A percentile compares a stretch with the other conserved stretches of the same genome.
These are phyloP conservation scores for Hydrolagus affinis DNA, from an alignment of 2,113 vertebrate genomes.

Conservation along the genomic window DNA sequence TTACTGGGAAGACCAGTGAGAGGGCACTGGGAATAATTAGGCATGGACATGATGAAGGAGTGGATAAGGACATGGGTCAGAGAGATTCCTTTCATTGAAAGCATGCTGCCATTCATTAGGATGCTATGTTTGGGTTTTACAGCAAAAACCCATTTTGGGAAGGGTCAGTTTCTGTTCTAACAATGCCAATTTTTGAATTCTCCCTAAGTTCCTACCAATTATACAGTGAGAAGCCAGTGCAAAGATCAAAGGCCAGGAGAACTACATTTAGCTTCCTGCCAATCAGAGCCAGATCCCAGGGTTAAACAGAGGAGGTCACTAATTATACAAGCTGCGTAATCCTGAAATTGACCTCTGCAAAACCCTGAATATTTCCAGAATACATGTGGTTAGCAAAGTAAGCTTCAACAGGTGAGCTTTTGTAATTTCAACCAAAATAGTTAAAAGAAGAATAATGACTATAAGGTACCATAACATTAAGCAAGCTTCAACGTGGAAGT, in stretches of 20 bases:
- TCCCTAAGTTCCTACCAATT: slow-evolving; percentile 7
- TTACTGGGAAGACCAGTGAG: too few relatives aligned
- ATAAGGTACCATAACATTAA: neutral
- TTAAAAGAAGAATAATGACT: too few relatives aligned
- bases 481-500: neutral
- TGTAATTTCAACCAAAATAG: neutral
- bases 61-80: too few relatives aligned
- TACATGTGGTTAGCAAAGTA: neutral
- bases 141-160: neutral
- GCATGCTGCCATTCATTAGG: neutral
- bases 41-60: too few relatives aligned
- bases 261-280: slow-evolving; percentile 15
- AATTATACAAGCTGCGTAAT: slow-evolving; percentile 2
- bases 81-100: too few relatives aligned
- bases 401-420: neutral
- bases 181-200: neutral
- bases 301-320: neutral
- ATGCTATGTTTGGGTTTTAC: too few relatives aligned
- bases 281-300: slow-evolving; percentile 4
- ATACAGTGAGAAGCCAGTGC: neutral
- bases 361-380: neutral
- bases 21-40: too few relatives aligned
- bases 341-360: neutral
- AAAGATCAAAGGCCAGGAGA: neutral
- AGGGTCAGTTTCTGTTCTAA: neutral